Evolutionary conservation across 2,797 vertebrate species (phyloP).

Genomic region (Manis pentadactyla): DNA sequence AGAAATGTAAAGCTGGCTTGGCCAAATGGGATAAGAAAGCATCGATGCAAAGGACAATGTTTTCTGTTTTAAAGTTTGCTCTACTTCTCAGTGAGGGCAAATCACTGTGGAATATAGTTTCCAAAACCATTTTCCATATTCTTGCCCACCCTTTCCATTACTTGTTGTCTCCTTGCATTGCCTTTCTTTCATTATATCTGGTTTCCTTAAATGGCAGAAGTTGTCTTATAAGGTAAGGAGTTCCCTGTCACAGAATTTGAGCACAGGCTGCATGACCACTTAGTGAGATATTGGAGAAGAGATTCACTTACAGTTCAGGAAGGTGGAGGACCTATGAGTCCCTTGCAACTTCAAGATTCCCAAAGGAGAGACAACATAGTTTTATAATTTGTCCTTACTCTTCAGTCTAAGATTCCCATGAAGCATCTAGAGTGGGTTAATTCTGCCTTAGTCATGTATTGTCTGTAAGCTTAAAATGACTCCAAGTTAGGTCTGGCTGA

Average conservation of each 20-base stretch:
- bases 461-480: background rate
- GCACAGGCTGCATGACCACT: background rate
- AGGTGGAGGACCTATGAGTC: background rate
- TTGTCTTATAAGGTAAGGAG: background rate
- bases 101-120: background rate
- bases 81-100: background rate
- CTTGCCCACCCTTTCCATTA: background rate
- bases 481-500: background rate
- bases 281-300: background rate
- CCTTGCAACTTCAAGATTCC: background rate
- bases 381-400: background rate
- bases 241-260: background rate
- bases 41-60: background rate
- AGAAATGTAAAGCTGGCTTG: background rate
- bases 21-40: background rate
- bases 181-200: background rate
- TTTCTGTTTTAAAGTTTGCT: background rate
- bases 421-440: background rate
- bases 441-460: background rate
- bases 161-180: background rate
- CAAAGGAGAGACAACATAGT: background rate
- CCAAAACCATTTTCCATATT: background rate
- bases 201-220: background rate
- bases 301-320: background rate
- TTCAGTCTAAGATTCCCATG: background rate